Base-by-base conservation (phyloP, 2,797 vertebrate species). In the Spinus olivaceus region DNA sequence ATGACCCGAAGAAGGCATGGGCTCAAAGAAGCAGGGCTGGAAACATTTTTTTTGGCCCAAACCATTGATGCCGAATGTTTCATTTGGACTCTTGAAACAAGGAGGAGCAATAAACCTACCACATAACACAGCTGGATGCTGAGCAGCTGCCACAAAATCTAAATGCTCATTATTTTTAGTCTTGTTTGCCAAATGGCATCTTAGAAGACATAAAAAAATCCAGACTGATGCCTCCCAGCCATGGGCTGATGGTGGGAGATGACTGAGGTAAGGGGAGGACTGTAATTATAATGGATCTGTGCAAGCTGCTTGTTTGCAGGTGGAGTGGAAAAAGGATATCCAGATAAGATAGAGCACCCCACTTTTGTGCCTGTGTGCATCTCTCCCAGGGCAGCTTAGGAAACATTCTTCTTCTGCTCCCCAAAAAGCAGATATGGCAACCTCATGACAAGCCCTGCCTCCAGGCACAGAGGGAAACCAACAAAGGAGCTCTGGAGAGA, bases 361-460 rank as follows among this genome's bases (percentile, higher is more conserved):
- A 73, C 11, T 39, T 80, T 47, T 9, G 1, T 47, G 42, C n/a
- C 64, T 56, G 30, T 35, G 28, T 50, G 53, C 46, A 15, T 73
- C 13, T 39, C 49, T 88, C 37, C n/a, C 23, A 77, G 6, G 15
- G 20, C 22, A 82, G 14, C 39, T 47, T 25, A 50, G 15, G 42
- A 51, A 65, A 76, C 1, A 1, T 1, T 39, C 28, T 61, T 66
- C 10, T 60, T 17, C 30, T 0, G 0, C 16, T 39, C 12, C 32
- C 12, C 1, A 0, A 80, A 78, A 82, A 57, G 71, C 15, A 17
- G 50, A 60, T 13, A 30, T 0, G 2, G 15, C 30, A 88, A 64
- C 6, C 9, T 70, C 56, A 25, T 0, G 1, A 32, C n/a, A 80
- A 63, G 25, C 15, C 14, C 46, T 35, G 59, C 17, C 60, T 80